These are phyloP conservation scores for Sarcophaga subvicina DNA, from an alignment of 2,888 invertebrate species.

Conservation along the genomic window DNA sequence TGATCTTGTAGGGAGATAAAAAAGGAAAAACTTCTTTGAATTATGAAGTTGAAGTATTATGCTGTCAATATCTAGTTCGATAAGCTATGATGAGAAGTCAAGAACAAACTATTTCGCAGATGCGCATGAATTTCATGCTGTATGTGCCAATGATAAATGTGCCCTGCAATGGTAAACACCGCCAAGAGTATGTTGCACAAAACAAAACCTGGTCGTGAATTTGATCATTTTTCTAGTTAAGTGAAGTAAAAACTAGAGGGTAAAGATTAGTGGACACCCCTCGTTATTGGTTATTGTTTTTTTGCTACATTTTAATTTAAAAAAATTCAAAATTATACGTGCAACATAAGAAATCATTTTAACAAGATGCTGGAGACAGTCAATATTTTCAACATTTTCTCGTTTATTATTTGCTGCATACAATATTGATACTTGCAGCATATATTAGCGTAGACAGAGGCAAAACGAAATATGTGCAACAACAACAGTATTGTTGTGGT, in stretches of 20 bases:
- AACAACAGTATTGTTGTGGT: slow-evolving; percentile 19
- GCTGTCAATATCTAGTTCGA: slow-evolving; percentile 20
- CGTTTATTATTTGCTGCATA: slow-evolving; percentile 22
- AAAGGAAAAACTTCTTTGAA: background rate
- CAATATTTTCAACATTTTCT: background rate
- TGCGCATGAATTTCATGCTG: too few relatives aligned
- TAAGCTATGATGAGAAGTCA: background rate
- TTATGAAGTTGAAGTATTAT: background rate
- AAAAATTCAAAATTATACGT: background rate
- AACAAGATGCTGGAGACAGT: slow-evolving; percentile 53
- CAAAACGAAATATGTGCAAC: slow-evolving; percentile 6
- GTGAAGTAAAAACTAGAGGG: too few relatives aligned
- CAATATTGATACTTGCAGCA: slow-evolving; percentile 29
- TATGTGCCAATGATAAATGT: too few relatives aligned
- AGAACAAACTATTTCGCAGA: too few relatives aligned
- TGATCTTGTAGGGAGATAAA: slow-evolving; percentile 52
- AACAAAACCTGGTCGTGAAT: too few relatives aligned
- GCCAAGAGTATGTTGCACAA: too few relatives aligned
- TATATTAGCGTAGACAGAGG: background rate
- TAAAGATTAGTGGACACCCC: too few relatives aligned
- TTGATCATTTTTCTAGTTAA: background rate
- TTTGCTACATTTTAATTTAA: background rate
- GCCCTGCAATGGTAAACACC: too few relatives aligned
- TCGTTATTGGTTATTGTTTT: too few relatives aligned
- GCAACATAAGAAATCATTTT: slow-evolving; percentile 30